Conservation (phyloP, 2,888 invertebrate genomes). For the Yponomeuta cagnagella region DNA sequence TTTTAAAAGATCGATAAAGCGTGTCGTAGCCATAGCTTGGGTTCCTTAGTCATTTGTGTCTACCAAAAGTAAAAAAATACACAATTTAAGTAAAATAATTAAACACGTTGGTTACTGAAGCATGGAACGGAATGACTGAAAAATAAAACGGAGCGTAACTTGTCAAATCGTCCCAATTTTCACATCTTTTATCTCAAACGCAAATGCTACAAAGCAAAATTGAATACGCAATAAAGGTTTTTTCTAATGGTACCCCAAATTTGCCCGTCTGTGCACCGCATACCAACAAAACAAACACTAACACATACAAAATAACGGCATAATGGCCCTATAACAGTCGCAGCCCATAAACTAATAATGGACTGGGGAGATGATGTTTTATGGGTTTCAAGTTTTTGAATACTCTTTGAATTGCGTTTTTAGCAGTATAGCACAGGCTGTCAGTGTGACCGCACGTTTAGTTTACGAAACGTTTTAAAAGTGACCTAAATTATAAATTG, state of each 20-base stretch:
- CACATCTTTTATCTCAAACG: background rate
- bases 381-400: conserved; percentile 69
- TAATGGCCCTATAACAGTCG: conserved; percentile 69
- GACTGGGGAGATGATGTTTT: conserved; percentile 68
- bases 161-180: background rate
- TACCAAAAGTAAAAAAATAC: background rate
- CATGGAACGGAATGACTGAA: background rate
- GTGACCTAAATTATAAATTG: conserved; percentile 44
- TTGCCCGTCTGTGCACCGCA: conserved; percentile 59
- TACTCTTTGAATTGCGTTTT: conserved; percentile 56
- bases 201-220: conserved; percentile 27
- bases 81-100: background rate
- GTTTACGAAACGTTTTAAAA: conserved; percentile 18
- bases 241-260: conserved; percentile 57
- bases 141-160: background rate
- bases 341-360: conserved; percentile 73
- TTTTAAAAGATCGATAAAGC: conserved; percentile 25
- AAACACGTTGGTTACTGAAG: background rate
- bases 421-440: conserved; percentile 62
- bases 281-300: conserved; percentile 67
- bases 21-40: background rate
- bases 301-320: conserved; percentile 65
- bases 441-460: conserved; percentile 55
- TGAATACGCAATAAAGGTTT: conserved; percentile 38
- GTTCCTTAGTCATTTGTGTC: background rate